These are phyloP conservation scores for Cnemophilus loriae DNA, from an alignment of 2,113 vertebrate genomes.

Conservation along the genomic window DNA sequence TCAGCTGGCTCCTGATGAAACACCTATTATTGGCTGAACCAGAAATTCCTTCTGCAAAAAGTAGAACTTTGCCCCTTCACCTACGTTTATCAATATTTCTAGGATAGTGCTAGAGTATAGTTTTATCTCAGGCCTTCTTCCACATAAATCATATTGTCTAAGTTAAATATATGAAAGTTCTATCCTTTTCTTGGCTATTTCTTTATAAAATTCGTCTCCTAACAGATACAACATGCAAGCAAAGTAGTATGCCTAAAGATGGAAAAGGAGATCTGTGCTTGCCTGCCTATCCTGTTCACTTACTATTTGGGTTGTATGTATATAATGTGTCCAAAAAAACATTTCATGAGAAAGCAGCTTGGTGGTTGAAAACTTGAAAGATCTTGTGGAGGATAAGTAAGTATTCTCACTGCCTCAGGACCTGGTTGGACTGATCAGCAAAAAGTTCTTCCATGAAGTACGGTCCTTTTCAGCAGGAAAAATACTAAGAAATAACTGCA, in stretches of 20 bases:
- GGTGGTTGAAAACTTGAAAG: neutral
- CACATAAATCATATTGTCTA: neutral
- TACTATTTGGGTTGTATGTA: accelerated
- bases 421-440: neutral
- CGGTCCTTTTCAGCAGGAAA: neutral
- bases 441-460: neutral
- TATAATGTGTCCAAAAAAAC: neutral
- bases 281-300: neutral
- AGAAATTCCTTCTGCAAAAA: neutral
- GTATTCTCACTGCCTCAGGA: neutral
- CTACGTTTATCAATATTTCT: accelerated
- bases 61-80: neutral
- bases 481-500: neutral
- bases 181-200: neutral
- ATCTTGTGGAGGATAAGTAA: neutral
- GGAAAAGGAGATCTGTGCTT: neutral
- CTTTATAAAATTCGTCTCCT: neutral
- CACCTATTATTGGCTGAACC: neutral
- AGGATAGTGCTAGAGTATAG: neutral
- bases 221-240: neutral
- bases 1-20: neutral
- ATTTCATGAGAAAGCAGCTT: neutral
- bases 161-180: neutral
- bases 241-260: neutral
- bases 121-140: neutral